Base-by-base conservation (phyloP, 2,113 vertebrate genomes). In the Poicephalus meyeri region DNA sequence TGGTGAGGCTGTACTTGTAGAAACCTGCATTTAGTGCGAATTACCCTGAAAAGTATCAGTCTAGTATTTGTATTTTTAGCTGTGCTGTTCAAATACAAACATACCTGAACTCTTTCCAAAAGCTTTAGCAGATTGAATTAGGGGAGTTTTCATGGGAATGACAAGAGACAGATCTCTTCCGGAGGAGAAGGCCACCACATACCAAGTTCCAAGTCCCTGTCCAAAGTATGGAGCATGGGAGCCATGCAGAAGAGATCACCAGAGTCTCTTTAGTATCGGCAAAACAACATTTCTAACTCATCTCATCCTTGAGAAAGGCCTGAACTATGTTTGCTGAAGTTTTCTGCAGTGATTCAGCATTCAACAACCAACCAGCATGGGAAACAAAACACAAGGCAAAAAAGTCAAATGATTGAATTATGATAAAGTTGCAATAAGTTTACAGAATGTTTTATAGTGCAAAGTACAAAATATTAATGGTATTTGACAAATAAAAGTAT, bases 21-120 rank as follows among this genome's bases (percentile, higher is more conserved):
- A 89, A 96, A 90, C 95, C 86, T 86, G 91, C 64, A 29, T 41
- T 93, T 68, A 81, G 65, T 16, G 23, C 37, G 79, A 93, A 94
- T 96, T 94, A 93, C 95, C 73, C 82, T 47, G 79, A 77, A n/a
- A 77, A 86, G 53, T 29, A 61, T 61, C 1, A 0, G 64, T 55
- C 73, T 63, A n/a, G 17, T 50, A 80, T 88, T 81, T 79, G 73
- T 73, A 37, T 68, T 89, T 95, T 81, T 18, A 95, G 81, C 61
- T 76, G 52, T 37, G 14, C 33, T 82, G 66, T n/a, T 49, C 56
- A 87, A 84, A 80, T 58, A 29, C 16, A 86, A 80, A 65, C 71
- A 61, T 13, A 55, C 1, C 0, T 8, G 56, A 89, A 71, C 55
- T 33, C 20, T 31, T 95, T 64, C 80, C 83, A 84, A 74, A 81